These are phyloP conservation scores for Dinoponera quadriceps DNA, from an alignment of 1,140 invertebrate genomes.

Conservation along the genomic window DNA sequence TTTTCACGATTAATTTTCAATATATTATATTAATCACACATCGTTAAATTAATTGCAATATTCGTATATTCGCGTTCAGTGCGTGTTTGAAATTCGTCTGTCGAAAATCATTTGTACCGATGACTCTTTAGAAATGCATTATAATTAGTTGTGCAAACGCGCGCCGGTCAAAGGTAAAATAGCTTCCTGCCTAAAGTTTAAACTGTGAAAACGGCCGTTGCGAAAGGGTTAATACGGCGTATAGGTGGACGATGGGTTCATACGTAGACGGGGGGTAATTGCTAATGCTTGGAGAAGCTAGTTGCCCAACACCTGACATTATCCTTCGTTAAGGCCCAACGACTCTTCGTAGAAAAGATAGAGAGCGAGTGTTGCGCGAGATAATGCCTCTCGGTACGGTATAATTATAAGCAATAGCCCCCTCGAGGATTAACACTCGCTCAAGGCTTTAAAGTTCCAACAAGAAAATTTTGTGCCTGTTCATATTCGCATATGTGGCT, in stretches of 20 bases:
- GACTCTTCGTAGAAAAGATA: constrained; percentile 4
- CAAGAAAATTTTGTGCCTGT: neutral
- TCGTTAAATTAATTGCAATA: constrained; percentile 31
- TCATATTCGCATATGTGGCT: no score
- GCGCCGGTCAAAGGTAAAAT: constrained; percentile 7
- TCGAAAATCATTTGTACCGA: neutral
- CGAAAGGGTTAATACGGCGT: constrained; percentile 21
- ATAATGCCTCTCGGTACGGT: constrained; percentile 47
- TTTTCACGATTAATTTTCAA: neutral
- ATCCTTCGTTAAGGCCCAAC: constrained; percentile 42
- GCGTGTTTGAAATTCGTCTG: neutral
- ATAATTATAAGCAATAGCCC: constrained; percentile 63
- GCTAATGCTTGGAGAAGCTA: constrained; percentile 31
- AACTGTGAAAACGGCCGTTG: constrained; percentile 32
- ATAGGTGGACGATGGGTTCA: constrained; percentile 29
- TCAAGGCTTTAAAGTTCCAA: constrained; percentile 27
- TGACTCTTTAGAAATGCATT: neutral
- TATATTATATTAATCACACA: constrained; percentile 7
- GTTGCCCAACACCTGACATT: constrained; percentile 29
- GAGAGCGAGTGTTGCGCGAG: constrained; percentile 22
- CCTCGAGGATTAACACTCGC: constrained; percentile 28
- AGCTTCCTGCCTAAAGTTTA: neutral
- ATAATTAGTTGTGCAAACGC: constrained; percentile 12
- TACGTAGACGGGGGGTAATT: constrained; percentile 20
- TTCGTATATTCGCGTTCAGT: neutral